phyloP scores from a whole-genome alignment of 1,140 invertebrate species.

The Mactra quadrangularis region DNA sequence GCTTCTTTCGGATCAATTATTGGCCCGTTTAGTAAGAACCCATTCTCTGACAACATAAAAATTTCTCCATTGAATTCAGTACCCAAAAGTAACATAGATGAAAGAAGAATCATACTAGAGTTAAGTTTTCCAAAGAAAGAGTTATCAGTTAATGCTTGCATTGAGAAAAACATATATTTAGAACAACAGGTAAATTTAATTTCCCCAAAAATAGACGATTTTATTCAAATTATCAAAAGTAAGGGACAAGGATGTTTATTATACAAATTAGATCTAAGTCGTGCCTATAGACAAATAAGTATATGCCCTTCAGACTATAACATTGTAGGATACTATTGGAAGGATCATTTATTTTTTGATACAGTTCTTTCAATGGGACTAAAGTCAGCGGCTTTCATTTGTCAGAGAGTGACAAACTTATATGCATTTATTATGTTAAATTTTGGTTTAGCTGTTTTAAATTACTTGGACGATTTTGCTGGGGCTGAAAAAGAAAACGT shows the following conservation, averaged over 20 bases:
- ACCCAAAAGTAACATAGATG: neutral
- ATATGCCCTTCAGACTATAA: slow-evolving; percentile 22
- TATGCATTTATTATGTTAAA: slow-evolving; percentile 15
- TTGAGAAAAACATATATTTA: slow-evolving; percentile 23
- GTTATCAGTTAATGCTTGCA: slow-evolving; percentile 11
- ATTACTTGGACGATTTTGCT: slow-evolving; percentile 32
- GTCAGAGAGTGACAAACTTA: slow-evolving; percentile 28
- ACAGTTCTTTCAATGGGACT: slow-evolving; percentile 23
- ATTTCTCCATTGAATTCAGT: slow-evolving; percentile 27
- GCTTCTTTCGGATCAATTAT: neutral
- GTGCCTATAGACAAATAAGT: slow-evolving; percentile 20
- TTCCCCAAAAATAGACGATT: slow-evolving; percentile 32
- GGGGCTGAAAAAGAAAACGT: neutral
- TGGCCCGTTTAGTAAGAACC: neutral
- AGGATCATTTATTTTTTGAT: slow-evolving; percentile 22
- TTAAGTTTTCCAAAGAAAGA: slow-evolving; percentile 2
- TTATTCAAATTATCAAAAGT: neutral
- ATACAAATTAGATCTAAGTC: slow-evolving; percentile 17
- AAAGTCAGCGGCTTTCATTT: slow-evolving; percentile 6
- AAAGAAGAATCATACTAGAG: slow-evolving; percentile 29
- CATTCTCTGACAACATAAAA: neutral
- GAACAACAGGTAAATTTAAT: neutral
- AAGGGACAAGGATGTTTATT: slow-evolving; percentile 6
- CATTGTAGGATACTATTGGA: neutral
- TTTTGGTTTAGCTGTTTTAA: neutral